A percentile compares a stretch with the other conserved stretches of the same genome.
Evolutionary conservation across 2,888 invertebrate genomes (phyloP).

Genomic region (Conops quadrifasciatus): DNA sequence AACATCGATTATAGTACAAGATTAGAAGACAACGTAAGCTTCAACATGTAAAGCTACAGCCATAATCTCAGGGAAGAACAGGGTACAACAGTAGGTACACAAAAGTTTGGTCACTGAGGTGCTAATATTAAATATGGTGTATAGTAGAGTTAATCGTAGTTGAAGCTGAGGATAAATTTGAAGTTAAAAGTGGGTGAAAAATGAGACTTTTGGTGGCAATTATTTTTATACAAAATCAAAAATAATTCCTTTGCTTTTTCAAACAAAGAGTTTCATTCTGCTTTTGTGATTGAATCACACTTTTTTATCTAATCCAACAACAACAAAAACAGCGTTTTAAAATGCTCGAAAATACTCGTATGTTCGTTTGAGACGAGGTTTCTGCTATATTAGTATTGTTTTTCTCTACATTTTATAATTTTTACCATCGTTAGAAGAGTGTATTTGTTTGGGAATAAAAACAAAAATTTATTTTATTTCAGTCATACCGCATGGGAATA

Average conservation of each 20-base stretch:
- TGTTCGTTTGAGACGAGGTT: slow-evolving; percentile 23
- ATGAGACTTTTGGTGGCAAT: neutral
- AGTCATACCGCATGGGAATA: slow-evolving; percentile 66
- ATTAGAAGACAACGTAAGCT: neutral
- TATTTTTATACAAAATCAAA: too few species aligned
- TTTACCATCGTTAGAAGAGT: slow-evolving; percentile 6
- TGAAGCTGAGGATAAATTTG: neutral
- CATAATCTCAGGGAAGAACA: slow-evolving; percentile 1
- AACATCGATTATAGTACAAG: slow-evolving; percentile 32
- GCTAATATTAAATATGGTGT: slow-evolving; percentile 4
- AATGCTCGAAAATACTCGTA: neutral
- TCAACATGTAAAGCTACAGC: slow-evolving; percentile 9
- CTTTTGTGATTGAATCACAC: neutral
- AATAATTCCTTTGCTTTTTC: neutral
- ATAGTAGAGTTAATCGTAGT: slow-evolving; percentile 2
- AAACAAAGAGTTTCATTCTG: too few species aligned
- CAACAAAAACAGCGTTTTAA: neutral
- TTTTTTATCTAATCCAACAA: neutral
- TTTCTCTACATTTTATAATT: slow-evolving; percentile 20
- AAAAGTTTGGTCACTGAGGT: slow-evolving; percentile 1
- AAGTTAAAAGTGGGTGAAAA: neutral
- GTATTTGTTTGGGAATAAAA: slow-evolving; percentile 17
- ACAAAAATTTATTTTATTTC: slow-evolving; percentile 36
- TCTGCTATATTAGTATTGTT: slow-evolving; percentile 2
- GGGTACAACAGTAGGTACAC: too few species aligned